Base-by-base conservation (phyloP, 2,113 vertebrate genomes). In the Sterrhoptilus dennistouni region DNA sequence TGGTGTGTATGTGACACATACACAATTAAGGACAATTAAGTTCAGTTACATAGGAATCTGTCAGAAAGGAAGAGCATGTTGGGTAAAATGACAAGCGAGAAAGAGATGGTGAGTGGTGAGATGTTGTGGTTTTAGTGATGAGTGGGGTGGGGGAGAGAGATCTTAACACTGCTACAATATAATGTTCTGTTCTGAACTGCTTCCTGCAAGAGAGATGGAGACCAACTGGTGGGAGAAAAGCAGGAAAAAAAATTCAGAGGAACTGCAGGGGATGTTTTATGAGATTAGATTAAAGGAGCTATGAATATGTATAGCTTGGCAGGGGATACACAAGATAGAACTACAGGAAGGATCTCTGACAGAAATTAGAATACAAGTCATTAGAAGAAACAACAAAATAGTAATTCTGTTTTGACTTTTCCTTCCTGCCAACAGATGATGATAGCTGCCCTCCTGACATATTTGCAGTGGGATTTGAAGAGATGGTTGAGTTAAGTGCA, bases 381-480 rank as follows among this genome's bases (percentile, higher is more conserved):
- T 96, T 94, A 95, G 65, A 83, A 88, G 40, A 92, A 90, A 54
- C 52, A 91, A 66, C 60, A 77, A 56, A 93, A 76, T 54, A 83
- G 42, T 95, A 71, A 77, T 77, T 91, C 76, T 86, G 76, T 19
- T 54, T 25, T 95, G 70, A 77, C 69, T 80, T 93, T 87, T 77
- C n/a, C 44, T 40, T 71, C 78, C 90, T 96, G 42, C 54, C 54
- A 36, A 61, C 72, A 98, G 98, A 96, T 83, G 97, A 97, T 28
- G 96, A 97, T 27, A 90, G 76, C 93, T 95, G 90, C 92, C 97
- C 98, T 7, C 97, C 97, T 86, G 98, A 98, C 59, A 93, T 98
- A 88, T 98, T 98, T 97, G 98, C 98, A 27, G 97, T 98, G 74
- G 98, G 98, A 47, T 98, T 98, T 94, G 98, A 98, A 91, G 98